Percentiles rank a stretch among this genome's conserved stretches.
phyloP scores from a whole-genome alignment of 2,888 invertebrate genomes.

The Homarus gammarus region DNA sequence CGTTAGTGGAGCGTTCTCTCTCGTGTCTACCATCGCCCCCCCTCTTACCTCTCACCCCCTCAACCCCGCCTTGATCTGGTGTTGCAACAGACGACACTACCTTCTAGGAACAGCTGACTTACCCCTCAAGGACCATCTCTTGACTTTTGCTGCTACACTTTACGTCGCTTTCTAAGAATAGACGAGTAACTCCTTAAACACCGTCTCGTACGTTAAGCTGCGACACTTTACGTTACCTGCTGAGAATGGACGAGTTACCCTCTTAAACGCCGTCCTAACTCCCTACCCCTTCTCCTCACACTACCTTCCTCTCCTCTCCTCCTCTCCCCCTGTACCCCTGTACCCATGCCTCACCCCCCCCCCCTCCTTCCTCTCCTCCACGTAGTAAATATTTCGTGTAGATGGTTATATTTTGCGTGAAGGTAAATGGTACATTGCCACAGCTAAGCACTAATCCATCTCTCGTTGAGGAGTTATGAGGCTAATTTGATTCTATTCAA shows the following conservation, averaged over 20 bases:
- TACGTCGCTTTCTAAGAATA: no score
- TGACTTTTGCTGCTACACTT: no score
- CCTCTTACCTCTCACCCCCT: not conserved
- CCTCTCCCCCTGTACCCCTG: not conserved
- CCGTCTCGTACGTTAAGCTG: no score
- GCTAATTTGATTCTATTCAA: conserved; percentile 39
- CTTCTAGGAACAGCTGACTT: not conserved
- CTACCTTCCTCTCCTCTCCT: not conserved
- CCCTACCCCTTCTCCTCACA: not conserved
- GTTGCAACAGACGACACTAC: no score
- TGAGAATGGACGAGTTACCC: not conserved
- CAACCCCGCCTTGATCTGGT: not conserved
- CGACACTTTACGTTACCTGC: no score
- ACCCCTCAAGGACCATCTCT: no score
- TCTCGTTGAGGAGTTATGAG: conserved; percentile 29
- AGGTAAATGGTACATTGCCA: conserved; percentile 18
- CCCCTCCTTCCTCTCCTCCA: not conserved
- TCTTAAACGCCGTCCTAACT: not conserved
- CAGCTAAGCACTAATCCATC: conserved; percentile 26
- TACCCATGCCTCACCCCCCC: not conserved
- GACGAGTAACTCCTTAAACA: not conserved
- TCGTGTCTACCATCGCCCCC: no score
- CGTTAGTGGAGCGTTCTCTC: no score
- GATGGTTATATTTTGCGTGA: not conserved
- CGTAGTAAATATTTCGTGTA: conserved; percentile 14